Evolutionary conservation across 2,113 vertebrate genomes (phyloP).

Genomic region (Pithys albifrons): DNA sequence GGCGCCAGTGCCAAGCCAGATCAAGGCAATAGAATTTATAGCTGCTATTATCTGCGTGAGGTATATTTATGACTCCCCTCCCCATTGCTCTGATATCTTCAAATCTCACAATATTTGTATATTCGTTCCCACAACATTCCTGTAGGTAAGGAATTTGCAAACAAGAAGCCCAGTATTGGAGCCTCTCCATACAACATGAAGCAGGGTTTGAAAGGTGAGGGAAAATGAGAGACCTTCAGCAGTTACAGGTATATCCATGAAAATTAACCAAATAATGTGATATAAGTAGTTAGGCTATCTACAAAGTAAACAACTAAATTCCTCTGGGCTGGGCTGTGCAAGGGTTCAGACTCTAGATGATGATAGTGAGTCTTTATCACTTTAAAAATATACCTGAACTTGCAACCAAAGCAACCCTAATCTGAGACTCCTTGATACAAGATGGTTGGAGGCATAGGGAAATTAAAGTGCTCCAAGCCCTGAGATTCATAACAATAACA

Average conservation of each 20-base stretch:
- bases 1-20: not conserved
- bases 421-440: not conserved
- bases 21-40: conserved; percentile 50
- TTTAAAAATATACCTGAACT: conserved; percentile 18
- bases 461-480: not conserved
- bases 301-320: not conserved
- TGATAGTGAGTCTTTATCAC: not conserved
- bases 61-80: conserved; percentile 44
- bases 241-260: not conserved
- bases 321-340: not conserved
- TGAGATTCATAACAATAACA: not conserved
- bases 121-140: conserved; percentile 36
- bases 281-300: not conserved
- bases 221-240: not conserved
- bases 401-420: not conserved
- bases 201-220: not conserved
- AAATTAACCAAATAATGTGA: not conserved
- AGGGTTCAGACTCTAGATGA: not conserved
- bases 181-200: not conserved
- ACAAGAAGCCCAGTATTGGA: not conserved
- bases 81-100: conserved; percentile 8
- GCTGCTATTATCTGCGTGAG: conserved; percentile 5
- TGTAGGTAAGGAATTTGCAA: conserved; percentile 33
- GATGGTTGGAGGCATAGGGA: not conserved
- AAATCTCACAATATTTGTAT: conserved; percentile 47